Evolutionary conservation across 1,140 invertebrate genomes (phyloP).

Genomic region (Lordiphosa stackelbergi): DNA sequence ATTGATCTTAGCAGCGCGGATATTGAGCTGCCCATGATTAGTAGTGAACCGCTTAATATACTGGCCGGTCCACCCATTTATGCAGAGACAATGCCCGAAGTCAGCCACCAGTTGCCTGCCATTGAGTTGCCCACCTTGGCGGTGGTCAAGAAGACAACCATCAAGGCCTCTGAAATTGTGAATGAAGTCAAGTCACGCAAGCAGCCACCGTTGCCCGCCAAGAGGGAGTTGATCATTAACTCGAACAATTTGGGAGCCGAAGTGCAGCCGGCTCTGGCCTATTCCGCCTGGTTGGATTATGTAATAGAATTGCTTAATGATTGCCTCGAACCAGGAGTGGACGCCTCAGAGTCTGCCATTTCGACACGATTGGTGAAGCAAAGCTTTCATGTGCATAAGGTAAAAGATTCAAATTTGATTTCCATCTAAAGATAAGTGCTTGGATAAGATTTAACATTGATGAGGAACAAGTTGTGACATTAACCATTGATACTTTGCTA

Average conservation of each 20-base stretch:
- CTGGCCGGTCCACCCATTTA: conserved; percentile 40
- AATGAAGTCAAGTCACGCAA: conserved; percentile 48
- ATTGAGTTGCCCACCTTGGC: conserved; percentile 62
- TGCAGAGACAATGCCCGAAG: conserved; percentile 28
- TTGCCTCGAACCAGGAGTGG: conserved; percentile 24
- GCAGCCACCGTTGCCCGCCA: conserved; percentile 53
- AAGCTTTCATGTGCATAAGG: conserved; percentile 62
- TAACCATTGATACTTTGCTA: no score
- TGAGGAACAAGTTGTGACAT: no score
- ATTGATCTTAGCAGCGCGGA: conserved; percentile 68
- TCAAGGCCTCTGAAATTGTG: conserved; percentile 57
- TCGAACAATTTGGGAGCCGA: background rate
- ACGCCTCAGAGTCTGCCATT: background rate
- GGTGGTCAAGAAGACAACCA: conserved; percentile 52
- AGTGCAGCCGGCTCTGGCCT: conserved; percentile 48
- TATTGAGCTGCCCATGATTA: conserved; percentile 51
- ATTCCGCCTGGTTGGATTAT: conserved; percentile 65
- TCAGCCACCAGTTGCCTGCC: conserved; percentile 37
- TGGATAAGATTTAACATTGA: no score
- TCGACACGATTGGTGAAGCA: conserved; percentile 30
- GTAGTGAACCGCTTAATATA: conserved; percentile 54
- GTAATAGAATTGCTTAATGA: conserved; percentile 66
- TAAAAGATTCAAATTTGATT: background rate
- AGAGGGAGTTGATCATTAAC: conserved; percentile 54
- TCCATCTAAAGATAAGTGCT: no score